Evolutionary conservation across 2,113 vertebrate genomes (phyloP).

Genomic region (Seriola quinqueradiata): DNA sequence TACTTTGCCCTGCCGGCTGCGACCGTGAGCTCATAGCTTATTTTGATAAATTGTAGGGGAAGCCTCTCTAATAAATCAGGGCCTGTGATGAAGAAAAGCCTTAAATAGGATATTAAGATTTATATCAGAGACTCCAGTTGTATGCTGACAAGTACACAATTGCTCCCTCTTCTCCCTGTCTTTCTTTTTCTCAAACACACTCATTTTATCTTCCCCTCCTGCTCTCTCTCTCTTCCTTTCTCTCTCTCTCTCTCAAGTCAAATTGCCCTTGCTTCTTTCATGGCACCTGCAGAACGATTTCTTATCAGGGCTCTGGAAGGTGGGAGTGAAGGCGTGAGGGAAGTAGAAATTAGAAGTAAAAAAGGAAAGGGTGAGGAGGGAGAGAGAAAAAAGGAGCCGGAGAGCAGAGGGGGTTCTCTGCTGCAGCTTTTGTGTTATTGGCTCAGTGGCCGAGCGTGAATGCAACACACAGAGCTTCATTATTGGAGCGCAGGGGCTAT

Average conservation of each 20-base stretch:
- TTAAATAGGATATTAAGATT: constrained; percentile 86
- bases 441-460: constrained; percentile 72
- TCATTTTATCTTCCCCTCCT: constrained; percentile 32
- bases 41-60: constrained; percentile 81
- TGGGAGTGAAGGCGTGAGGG: constrained; percentile 26
- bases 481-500: constrained; percentile 64
- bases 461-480: constrained; percentile 76
- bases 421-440: constrained; percentile 71
- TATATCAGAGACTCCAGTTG: constrained; percentile 76
- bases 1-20: constrained; percentile 57
- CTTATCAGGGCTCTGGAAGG: constrained; percentile 61
- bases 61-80: constrained; percentile 80
- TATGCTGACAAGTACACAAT: constrained; percentile 78
- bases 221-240: background rate
- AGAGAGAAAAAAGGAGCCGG: background rate
- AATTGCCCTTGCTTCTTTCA: constrained; percentile 53
- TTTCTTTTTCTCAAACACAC: constrained; percentile 39
- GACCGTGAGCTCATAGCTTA: constrained; percentile 71
- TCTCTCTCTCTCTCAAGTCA: constrained; percentile 43
- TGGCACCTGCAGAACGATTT: constrained; percentile 46
- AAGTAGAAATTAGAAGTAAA: constrained; percentile 27
- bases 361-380: constrained; percentile 2
- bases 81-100: constrained; percentile 80
- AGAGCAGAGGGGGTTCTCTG: constrained; percentile 34
- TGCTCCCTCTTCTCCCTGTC: constrained; percentile 64